Evolutionary conservation across 2,888 invertebrate species (phyloP), one percentile per base, ranked within the genome.

Genomic region (Melangyna quadrimaculata): DNA sequence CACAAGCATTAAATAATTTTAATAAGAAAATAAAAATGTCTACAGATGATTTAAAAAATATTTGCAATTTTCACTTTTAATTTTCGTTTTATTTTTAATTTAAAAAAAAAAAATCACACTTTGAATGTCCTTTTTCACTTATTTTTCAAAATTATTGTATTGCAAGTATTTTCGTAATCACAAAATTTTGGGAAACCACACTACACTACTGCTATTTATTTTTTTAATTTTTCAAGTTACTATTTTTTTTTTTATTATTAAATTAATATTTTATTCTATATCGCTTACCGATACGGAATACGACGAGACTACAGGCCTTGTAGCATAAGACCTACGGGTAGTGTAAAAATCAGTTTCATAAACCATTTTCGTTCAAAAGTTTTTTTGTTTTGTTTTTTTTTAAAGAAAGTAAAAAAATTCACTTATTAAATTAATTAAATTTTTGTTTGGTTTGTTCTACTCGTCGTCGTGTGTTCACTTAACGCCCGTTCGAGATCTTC

Each of bases 261-360:
- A 40, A 45, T 45, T 55, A 3, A 40, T 61, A 45, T 22, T 81
- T 51, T 43, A 35, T 69, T 65, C 29, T 45, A 65, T 32, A 86
- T 72, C 78, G 94, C 96, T 95, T 94, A 97, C 96, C 95, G 97
- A 96, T 92, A 95, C 94, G 92, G 95, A 95, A 94, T 96, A 96
- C 91, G 95, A 95, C 89, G 95, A 94, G 87, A 94, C 92, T 88
- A 94, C 93, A 84, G 95, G 95, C 93, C 96, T 93, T 79, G 90
- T 89, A 93, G 95, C 94, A 92, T 95, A 95, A 88, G 96, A 96
- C 93, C 97, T 95, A 93, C 97, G 95, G 93, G 96, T 96, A 91
- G 97, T 97, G 93, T 96, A 96, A 93, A 96, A 97, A 94, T 97
- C 97, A 94, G 96, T 96, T 94, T 97, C 96, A 95, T 97, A 97